Evolutionary conservation across 2,888 invertebrate genomes (phyloP).

Genomic region (Criorhina ranunculi): DNA sequence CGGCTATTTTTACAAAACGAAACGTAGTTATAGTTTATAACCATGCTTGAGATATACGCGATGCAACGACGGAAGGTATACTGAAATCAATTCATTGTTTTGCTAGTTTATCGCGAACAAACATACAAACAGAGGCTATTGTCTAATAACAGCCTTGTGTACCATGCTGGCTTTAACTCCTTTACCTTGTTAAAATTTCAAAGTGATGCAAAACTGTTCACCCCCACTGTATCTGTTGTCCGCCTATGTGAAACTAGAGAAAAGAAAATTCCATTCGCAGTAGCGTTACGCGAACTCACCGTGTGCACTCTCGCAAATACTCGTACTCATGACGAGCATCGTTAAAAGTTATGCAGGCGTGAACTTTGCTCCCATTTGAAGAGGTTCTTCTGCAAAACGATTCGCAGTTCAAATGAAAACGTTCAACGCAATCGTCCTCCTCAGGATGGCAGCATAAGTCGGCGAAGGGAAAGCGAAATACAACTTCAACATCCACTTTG

Average conservation of each 20-base stretch:
- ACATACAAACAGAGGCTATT: no score
- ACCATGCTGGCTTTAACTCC: no score
- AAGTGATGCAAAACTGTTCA: constrained; percentile 9
- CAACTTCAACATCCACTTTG: constrained; percentile 61
- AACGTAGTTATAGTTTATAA: no score
- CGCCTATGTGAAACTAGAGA: not conserved
- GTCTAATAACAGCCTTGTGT: no score
- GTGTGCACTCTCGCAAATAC: constrained; percentile 37
- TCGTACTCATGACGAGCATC: constrained; percentile 70
- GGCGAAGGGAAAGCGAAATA: constrained; percentile 7
- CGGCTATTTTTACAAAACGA: not conserved
- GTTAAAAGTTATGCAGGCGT: constrained; percentile 73
- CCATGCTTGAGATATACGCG: no score
- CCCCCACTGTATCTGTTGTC: constrained; percentile 16
- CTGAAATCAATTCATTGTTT: no score
- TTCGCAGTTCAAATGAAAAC: constrained; percentile 53
- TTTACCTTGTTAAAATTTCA: not conserved
- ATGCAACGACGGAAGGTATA: no score
- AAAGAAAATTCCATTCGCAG: constrained; percentile 51
- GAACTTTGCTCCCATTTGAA: constrained; percentile 77
- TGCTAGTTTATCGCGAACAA: no score
- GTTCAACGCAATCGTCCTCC: constrained; percentile 28
- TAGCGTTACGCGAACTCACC: constrained; percentile 54
- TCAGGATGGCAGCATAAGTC: constrained; percentile 17
- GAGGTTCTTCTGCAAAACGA: constrained; percentile 63